phyloP scores from a whole-genome alignment of 2,888 invertebrate genomes.

The Automeris io region DNA sequence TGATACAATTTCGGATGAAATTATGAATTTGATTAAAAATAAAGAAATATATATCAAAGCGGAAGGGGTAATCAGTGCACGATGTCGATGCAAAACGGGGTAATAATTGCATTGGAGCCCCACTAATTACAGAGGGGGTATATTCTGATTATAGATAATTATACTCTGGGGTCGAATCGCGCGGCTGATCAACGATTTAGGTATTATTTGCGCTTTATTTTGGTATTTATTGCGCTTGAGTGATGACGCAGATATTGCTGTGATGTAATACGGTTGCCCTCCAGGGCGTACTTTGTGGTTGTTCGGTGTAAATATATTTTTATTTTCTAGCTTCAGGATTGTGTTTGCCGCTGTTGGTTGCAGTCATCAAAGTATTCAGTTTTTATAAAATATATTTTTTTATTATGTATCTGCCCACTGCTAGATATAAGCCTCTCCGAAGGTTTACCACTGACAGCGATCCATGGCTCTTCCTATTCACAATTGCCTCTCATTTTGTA shows the following conservation, averaged over 20 bases:
- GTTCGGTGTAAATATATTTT: conserved; percentile 25
- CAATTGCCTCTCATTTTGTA: too few species aligned
- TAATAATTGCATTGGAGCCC: conserved; percentile 31
- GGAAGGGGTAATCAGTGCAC: conserved; percentile 23
- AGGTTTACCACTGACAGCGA: too few species aligned
- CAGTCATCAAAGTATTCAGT: too few species aligned
- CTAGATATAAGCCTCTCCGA: too few species aligned
- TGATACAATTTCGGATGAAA: too few species aligned
- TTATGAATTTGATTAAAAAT: too few species aligned
- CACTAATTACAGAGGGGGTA: conserved; percentile 42
- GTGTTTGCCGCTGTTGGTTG: too few species aligned
- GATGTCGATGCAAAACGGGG: conserved; percentile 35
- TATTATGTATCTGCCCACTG: too few species aligned
- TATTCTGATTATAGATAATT: conserved; percentile 70
- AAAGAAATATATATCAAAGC: conserved; percentile 19
- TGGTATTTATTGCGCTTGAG: conserved; percentile 79
- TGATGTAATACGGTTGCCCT: conserved; percentile 56
- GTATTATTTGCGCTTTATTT: conserved; percentile 82
- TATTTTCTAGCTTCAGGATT: too few species aligned
- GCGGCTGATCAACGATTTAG: conserved; percentile 77
- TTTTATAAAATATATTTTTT: too few species aligned
- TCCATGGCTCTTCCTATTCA: too few species aligned
- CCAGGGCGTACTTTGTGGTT: conserved; percentile 52
- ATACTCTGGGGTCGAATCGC: conserved; percentile 59
- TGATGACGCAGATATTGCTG: conserved; percentile 74